Conservation (phyloP, 2,888 invertebrate species). For the Deilephila porcellus region DNA sequence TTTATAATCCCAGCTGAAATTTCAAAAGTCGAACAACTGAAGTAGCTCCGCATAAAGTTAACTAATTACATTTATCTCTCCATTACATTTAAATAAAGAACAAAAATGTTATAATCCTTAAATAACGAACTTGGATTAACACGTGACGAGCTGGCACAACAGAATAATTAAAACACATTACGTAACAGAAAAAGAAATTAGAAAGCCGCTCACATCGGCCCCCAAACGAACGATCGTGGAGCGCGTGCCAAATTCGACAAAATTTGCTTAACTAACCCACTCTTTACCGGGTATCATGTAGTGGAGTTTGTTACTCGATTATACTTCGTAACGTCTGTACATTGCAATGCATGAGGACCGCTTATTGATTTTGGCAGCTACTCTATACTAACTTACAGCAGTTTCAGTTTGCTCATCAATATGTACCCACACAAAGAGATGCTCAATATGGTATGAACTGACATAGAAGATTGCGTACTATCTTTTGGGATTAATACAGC, state of each 20-base stretch:
- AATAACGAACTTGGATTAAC: not conserved
- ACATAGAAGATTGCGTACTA: not conserved
- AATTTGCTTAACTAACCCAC: constrained; percentile 53
- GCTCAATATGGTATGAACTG: not conserved
- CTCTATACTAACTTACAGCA: constrained; percentile 19
- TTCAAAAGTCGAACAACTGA: no score
- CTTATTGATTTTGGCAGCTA: constrained; percentile 46
- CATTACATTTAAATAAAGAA: no score
- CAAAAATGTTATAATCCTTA: not conserved
- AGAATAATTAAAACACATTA: constrained; percentile 17
- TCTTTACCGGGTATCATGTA: constrained; percentile 48
- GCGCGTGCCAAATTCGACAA: constrained; percentile 47
- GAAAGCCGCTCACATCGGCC: constrained; percentile 21
- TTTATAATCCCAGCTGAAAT: no score
- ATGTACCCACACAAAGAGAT: constrained; percentile 6
- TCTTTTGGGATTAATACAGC: not conserved
- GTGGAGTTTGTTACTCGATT: constrained; percentile 41
- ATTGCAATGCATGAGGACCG: constrained; percentile 33
- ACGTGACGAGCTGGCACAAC: not conserved
- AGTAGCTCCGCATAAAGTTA: no score
- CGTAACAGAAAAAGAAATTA: constrained; percentile 26
- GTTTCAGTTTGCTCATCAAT: constrained; percentile 13
- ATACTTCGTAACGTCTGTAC: constrained; percentile 31
- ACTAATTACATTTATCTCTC: no score
- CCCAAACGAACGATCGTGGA: constrained; percentile 14